phyloP scores from a whole-genome alignment of 1,140 invertebrate species.

The Cylas formicarius region DNA sequence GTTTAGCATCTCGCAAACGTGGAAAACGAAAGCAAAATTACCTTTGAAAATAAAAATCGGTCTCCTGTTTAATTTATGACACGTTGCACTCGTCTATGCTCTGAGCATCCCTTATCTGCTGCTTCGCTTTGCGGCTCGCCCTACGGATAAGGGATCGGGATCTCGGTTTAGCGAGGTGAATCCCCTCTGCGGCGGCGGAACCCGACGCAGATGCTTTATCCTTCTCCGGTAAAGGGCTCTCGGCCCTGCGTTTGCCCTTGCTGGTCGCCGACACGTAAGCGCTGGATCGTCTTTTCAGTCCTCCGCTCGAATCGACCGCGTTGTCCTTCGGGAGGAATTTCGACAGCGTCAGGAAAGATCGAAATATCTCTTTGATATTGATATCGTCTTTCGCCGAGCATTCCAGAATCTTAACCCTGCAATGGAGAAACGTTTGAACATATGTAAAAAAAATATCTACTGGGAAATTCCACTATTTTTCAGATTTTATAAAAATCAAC shows the following conservation, averaged over 20 bases:
- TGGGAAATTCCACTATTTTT: not conserved
- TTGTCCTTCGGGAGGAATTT: constrained; percentile 54
- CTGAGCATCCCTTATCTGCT: constrained; percentile 65
- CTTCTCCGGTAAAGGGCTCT: constrained; percentile 40
- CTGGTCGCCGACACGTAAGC: constrained; percentile 60
- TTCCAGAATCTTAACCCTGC: constrained; percentile 67
- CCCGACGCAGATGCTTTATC: constrained; percentile 32
- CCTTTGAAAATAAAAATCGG: no score
- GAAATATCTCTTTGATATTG: constrained; percentile 71
- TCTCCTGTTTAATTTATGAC: no score
- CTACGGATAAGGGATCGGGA: constrained; percentile 70
- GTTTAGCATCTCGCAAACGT: no score
- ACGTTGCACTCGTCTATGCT: constrained; percentile 61
- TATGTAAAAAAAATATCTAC: not conserved
- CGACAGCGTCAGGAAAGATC: constrained; percentile 61
- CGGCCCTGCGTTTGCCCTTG: constrained; percentile 43
- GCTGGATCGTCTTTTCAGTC: constrained; percentile 64
- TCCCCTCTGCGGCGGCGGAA: constrained; percentile 27
- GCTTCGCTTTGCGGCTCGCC: constrained; percentile 69
- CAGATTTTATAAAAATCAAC: no score
- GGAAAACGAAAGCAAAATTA: no score
- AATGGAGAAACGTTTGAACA: constrained; percentile 9
- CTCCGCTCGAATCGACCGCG: constrained; percentile 47
- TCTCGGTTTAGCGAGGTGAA: constrained; percentile 50
- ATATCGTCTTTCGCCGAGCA: constrained; percentile 75